These are phyloP conservation scores for Vultur gryphus DNA, from an alignment of 2,797 vertebrate genomes.

Conservation along the genomic window DNA sequence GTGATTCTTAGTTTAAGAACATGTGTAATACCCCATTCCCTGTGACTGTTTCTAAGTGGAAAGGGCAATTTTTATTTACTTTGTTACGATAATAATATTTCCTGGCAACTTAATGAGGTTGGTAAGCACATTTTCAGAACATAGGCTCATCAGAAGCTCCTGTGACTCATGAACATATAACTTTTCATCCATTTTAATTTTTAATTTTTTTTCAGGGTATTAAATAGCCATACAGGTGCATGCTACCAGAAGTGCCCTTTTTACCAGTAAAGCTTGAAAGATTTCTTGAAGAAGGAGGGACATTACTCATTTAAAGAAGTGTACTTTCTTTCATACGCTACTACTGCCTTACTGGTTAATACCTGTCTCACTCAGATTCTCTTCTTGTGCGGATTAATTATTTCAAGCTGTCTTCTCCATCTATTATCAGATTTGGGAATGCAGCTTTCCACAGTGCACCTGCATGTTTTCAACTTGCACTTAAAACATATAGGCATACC, in stretches of 20 bases:
- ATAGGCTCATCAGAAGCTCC: neutral
- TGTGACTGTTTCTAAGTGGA: neutral
- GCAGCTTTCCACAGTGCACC: neutral
- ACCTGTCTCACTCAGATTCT: neutral
- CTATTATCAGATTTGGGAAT: neutral
- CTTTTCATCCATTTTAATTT: neutral
- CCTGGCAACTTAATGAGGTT: neutral
- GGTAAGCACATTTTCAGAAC: neutral
- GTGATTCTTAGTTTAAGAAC: neutral
- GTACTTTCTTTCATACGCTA: neutral
- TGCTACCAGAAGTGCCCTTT: neutral
- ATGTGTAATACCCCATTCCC: neutral
- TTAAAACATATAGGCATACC: neutral
- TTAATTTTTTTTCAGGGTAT: neutral
- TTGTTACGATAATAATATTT: neutral
- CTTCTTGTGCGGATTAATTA: neutral
- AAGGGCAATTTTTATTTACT: neutral
- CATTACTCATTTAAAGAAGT: neutral
- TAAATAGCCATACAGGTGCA: neutral
- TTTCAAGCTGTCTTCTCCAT: neutral
- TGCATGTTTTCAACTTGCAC: neutral
- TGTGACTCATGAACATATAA: fast-evolving
- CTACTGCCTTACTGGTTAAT: neutral
- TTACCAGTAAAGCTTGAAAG: neutral
- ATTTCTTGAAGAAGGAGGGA: neutral